These are phyloP conservation scores for Porphyrio hochstetteri DNA, from an alignment of 2,113 vertebrate genomes.

Conservation along the genomic window DNA sequence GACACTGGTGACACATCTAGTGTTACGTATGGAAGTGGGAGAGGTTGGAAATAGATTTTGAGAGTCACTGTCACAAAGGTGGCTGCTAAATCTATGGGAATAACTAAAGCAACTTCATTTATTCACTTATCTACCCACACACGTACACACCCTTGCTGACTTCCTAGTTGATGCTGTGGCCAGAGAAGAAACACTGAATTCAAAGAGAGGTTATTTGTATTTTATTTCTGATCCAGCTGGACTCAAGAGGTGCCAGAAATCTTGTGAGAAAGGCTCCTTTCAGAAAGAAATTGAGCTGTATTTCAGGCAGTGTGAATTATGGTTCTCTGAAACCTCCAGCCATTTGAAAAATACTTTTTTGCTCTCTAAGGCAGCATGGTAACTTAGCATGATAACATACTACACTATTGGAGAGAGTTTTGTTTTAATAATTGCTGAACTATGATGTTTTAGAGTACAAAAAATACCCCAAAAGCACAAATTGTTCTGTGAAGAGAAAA, in stretches of 20 bases:
- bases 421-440: not conserved
- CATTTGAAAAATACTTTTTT: not conserved
- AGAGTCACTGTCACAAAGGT: slow-evolving; percentile 9
- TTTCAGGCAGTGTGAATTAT: not conserved
- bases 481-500: not conserved
- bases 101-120: slow-evolving; percentile 1
- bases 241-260: slow-evolving; percentile 46
- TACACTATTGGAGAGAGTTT: not conserved
- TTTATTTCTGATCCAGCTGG: slow-evolving; percentile 45
- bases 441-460: not conserved
- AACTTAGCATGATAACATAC: not conserved
- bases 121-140: slow-evolving; percentile 24
- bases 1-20: not conserved
- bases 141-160: slow-evolving; percentile 39
- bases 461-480: not conserved
- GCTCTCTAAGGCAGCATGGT: not conserved
- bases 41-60: slow-evolving; percentile 26
- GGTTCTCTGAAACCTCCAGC: not conserved
- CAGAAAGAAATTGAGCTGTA: slow-evolving; percentile 7
- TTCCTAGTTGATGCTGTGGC: not conserved
- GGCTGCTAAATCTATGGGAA: slow-evolving; percentile 25
- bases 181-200: slow-evolving; percentile 21
- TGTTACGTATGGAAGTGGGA: slow-evolving; percentile 7
- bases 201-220: slow-evolving; percentile 32
- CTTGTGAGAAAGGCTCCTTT: slow-evolving; percentile 39